These are phyloP conservation scores for Pocillopora grandis DNA, from an alignment of 92 coral and sea anemone species.

Conservation along the genomic window DNA sequence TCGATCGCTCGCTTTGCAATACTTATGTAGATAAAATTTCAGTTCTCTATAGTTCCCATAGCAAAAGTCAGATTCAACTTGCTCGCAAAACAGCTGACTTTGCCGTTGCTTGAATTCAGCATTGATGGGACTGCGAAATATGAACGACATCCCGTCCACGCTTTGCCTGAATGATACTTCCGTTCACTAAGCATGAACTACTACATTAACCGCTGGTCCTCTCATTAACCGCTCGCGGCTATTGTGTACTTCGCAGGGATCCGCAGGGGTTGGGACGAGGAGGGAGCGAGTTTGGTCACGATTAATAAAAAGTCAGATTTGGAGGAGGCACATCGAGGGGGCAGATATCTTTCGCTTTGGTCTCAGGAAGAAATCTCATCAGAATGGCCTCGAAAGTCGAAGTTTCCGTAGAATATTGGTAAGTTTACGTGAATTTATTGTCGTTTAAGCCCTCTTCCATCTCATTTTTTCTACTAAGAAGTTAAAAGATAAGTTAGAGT, in stretches of 20 bases:
- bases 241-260: too few species aligned
- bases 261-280: too few species aligned
- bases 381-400: constrained; percentile 36
- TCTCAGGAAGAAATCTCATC: neutral
- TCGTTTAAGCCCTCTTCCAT: neutral
- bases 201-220: too few species aligned
- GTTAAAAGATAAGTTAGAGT: neutral
- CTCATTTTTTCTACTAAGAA: neutral
- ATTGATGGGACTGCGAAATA: constrained; percentile 21
- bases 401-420: constrained; percentile 57
- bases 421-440: neutral
- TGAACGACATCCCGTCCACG: neutral
- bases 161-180: too few species aligned
- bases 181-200: too few species aligned
- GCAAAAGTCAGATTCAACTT: neutral
- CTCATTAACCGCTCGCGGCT: too few species aligned
- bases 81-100: neutral
- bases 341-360: neutral
- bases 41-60: constrained; percentile 69
- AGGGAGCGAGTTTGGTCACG: too few species aligned
- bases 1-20: constrained; percentile 71
- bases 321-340: too few species aligned
- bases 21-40: constrained; percentile 72
- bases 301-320: too few species aligned
- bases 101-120: constrained; percentile 1